phyloP scores from a whole-genome alignment of 1,140 invertebrate genomes.

The Tetranychus urticae region DNA sequence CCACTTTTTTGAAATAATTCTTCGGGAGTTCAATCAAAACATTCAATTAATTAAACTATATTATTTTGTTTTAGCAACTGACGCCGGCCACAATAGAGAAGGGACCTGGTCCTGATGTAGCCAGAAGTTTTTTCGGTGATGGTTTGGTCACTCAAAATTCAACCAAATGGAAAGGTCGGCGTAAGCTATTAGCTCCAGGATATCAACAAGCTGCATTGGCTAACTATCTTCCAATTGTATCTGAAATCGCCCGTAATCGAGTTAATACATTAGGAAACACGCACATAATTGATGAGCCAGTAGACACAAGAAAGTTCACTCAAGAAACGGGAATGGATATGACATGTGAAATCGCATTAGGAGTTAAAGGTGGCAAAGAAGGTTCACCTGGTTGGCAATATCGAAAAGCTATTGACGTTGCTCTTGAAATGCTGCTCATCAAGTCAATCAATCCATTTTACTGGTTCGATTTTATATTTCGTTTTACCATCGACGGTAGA shows the following conservation, averaged over 20 bases:
- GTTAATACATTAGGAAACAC: background rate
- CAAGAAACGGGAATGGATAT: background rate
- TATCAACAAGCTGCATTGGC: background rate
- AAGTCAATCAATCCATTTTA: background rate
- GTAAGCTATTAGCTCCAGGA: background rate
- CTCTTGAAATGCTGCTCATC: background rate
- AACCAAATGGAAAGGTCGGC: background rate
- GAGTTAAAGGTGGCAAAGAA: background rate
- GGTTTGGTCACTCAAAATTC: background rate
- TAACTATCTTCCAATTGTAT: background rate
- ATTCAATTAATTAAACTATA: background rate
- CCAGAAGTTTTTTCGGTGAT: background rate
- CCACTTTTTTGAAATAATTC: too few species aligned
- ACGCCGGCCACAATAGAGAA: background rate
- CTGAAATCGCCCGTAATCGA: background rate
- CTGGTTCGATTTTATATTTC: background rate
- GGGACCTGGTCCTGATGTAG: background rate
- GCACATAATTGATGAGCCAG: background rate
- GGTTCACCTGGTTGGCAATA: background rate
- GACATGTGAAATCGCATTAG: background rate
- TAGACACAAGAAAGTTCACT: background rate
- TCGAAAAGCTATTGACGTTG: background rate
- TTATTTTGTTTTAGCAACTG: background rate
- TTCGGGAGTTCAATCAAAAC: background rate
- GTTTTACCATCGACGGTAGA: background rate